Percentiles rank a stretch among this genome's conserved stretches.
phyloP scores from a whole-genome alignment of 1,140 invertebrate species.

The Bombyx mandarina region DNA sequence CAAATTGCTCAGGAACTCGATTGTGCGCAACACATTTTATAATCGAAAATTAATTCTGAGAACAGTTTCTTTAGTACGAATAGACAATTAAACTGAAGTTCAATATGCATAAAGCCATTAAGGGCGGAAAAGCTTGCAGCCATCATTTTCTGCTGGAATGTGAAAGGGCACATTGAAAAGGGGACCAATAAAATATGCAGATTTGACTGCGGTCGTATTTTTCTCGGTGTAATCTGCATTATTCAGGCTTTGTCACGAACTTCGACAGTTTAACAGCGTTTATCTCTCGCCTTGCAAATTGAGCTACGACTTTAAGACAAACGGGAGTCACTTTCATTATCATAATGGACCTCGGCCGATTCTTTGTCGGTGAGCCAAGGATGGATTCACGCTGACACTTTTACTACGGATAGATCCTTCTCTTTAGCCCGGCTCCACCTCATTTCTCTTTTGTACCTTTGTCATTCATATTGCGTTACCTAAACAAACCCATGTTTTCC shows the following conservation, averaged over 20 bases:
- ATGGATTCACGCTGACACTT: constrained; percentile 46
- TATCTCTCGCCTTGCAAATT: constrained; percentile 70
- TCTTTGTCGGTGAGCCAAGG: constrained; percentile 58
- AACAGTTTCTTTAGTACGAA: not conserved
- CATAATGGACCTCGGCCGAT: constrained; percentile 66
- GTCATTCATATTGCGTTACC: not conserved
- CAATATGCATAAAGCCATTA: no score
- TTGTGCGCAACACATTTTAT: constrained; percentile 8
- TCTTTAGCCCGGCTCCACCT: constrained; percentile 5
- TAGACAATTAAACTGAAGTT: not conserved
- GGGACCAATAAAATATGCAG: constrained; percentile 69
- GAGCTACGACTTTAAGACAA: constrained; percentile 71
- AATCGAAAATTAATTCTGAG: not conserved
- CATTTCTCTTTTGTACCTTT: constrained; percentile 7
- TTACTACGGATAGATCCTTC: constrained; percentile 21
- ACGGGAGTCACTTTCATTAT: constrained; percentile 68
- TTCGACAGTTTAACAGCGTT: constrained; percentile 71
- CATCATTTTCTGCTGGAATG: constrained; percentile 30
- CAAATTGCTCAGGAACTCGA: constrained; percentile 26
- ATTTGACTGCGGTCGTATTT: constrained; percentile 68
- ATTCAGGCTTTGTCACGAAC: constrained; percentile 69
- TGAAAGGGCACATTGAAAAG: constrained; percentile 47
- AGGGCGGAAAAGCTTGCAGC: not conserved
- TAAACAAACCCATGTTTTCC: no score
- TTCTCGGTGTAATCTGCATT: constrained; percentile 70